These are phyloP conservation scores for Acleris holmiana DNA, from an alignment of 2,888 invertebrate genomes.

Conservation along the genomic window DNA sequence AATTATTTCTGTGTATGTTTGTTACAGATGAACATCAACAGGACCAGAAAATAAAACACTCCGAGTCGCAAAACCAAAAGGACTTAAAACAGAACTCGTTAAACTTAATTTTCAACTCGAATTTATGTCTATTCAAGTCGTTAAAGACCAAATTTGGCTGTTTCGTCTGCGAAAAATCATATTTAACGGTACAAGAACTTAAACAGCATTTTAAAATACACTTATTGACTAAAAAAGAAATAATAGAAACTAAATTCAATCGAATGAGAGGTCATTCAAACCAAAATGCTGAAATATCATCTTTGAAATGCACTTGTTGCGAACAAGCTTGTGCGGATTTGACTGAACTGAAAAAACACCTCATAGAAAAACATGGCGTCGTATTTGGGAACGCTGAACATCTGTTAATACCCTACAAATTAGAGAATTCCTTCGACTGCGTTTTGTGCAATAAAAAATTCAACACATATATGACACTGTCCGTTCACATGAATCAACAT, in stretches of 20 bases:
- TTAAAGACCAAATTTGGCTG: conserved; percentile 32
- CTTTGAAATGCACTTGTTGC: conserved; percentile 30
- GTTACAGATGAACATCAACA: conserved; percentile 4
- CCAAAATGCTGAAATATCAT: conserved; percentile 34
- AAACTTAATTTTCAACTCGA: conserved; percentile 31
- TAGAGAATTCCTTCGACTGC: conserved; percentile 34
- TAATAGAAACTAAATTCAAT: conserved; percentile 24
- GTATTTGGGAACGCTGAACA: conserved; percentile 20
- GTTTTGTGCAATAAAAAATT: conserved; percentile 32
- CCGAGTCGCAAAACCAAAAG: conserved; percentile 15
- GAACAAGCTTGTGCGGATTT: conserved; percentile 24
- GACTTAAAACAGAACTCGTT: conserved; percentile 28
- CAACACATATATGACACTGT: conserved; percentile 24
- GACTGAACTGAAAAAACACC: conserved; percentile 36
- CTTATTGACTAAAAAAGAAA: not conserved
- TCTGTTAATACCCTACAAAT: conserved; percentile 35
- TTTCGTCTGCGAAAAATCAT: conserved; percentile 26
- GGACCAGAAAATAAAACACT: conserved; percentile 1
- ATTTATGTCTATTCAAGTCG: conserved; percentile 30
- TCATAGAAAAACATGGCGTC: conserved; percentile 21
- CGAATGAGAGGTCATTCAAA: conserved; percentile 12
- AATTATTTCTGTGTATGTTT: not conserved
- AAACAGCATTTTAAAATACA: conserved; percentile 27
- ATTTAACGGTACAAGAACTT: conserved; percentile 19
- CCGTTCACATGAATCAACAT: conserved; percentile 36